Conservation (phyloP, 1,140 invertebrate genomes). For the Acyrthosiphon pisum region DNA sequence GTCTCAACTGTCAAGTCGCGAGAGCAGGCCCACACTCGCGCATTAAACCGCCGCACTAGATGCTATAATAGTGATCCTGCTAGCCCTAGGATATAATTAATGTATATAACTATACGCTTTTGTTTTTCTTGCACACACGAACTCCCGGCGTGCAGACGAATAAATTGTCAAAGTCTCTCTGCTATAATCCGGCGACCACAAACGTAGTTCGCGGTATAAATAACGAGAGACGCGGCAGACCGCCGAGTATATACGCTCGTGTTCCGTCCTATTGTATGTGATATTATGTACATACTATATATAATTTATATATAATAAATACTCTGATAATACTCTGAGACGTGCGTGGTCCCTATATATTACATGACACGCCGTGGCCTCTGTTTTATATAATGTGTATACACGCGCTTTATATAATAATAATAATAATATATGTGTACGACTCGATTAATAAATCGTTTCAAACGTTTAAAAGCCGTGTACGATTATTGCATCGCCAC, state of each 20-base stretch:
- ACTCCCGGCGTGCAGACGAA: neutral
- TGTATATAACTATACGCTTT: neutral
- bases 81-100: neutral
- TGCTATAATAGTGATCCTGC: neutral
- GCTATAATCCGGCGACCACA: slow-evolving; percentile 8
- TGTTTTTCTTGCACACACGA: slow-evolving; percentile 17
- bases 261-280: neutral
- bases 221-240: neutral
- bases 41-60: neutral
- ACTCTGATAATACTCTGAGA: slow-evolving; percentile 12
- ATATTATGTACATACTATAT: neutral
- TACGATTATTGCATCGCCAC: neutral
- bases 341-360: neutral
- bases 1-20: neutral
- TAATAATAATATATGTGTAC: neutral
- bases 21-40: neutral
- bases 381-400: neutral
- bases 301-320: neutral
- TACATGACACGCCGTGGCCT: neutral
- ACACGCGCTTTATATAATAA: neutral
- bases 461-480: neutral
- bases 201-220: neutral
- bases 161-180: slow-evolving; percentile 35
- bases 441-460: slow-evolving; percentile 20
- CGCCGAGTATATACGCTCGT: too few relatives aligned